phyloP scores from a whole-genome alignment of 2,888 invertebrate species.

The Crepidodera aurea region DNA sequence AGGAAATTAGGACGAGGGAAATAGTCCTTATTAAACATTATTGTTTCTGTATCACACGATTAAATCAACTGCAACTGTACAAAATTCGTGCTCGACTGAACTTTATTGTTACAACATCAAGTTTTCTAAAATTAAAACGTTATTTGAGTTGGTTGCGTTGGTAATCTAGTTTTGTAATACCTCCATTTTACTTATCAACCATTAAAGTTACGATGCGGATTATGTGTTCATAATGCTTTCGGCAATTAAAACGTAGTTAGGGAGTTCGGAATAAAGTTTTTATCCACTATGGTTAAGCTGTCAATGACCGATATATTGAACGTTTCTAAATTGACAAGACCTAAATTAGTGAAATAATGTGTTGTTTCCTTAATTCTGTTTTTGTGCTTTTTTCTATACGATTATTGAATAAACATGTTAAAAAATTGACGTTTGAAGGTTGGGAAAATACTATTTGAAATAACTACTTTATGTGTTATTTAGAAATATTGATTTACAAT shows the following conservation, averaged over 20 bases:
- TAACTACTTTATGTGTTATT: background rate
- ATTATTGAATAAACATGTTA: too few relatives aligned
- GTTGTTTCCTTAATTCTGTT: too few relatives aligned
- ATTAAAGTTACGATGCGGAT: background rate
- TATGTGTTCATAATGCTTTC: conserved; percentile 2
- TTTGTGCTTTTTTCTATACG: too few relatives aligned
- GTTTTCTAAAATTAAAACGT: background rate
- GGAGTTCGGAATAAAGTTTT: conserved; percentile 1
- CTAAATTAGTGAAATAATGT: too few relatives aligned
- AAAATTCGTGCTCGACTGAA: too few relatives aligned
- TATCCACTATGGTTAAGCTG: background rate
- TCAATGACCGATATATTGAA: background rate
- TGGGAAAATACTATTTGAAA: too few relatives aligned
- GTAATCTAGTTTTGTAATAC: background rate
- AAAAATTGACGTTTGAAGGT: too few relatives aligned
- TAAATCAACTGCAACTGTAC: too few relatives aligned
- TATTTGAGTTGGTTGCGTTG: background rate
- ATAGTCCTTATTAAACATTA: too few relatives aligned
- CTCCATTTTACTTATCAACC: conserved; percentile 3
- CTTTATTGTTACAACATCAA: background rate
- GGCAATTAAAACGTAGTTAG: conserved; percentile 11
- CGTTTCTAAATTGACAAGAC: background rate
- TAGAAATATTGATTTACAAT: too few relatives aligned
- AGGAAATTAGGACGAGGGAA: too few relatives aligned
- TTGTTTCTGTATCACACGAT: too few relatives aligned